A percentile compares a stretch with the other conserved stretches of the same genome.
phyloP scores from a whole-genome alignment of 2,888 invertebrate species.

The Scaptomyza reducta region DNA sequence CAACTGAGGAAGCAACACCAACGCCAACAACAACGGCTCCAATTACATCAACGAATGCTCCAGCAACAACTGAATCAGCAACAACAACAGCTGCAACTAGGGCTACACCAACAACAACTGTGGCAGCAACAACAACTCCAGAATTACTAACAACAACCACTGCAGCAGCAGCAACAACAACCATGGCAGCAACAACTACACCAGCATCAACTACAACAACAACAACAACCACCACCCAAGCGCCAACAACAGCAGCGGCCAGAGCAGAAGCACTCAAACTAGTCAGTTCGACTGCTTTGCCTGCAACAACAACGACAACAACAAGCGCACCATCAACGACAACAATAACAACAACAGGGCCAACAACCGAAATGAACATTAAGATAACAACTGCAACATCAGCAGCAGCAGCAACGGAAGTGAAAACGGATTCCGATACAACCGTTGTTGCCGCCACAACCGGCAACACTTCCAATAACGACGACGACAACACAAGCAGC shows the following conservation, averaged over 20 bases:
- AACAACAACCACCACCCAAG: slow-evolving; percentile 9
- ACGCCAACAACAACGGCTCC: slow-evolving; percentile 14
- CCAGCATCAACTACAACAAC: slow-evolving; percentile 10
- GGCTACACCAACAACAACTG: background rate
- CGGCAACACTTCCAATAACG: slow-evolving; percentile 29
- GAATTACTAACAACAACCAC: slow-evolving; percentile 19
- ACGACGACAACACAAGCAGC: slow-evolving; percentile 3
- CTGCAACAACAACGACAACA: slow-evolving; percentile 27
- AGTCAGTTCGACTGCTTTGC: slow-evolving; percentile 13
- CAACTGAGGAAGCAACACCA: slow-evolving; percentile 11
- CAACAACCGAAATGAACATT: slow-evolving; percentile 35
- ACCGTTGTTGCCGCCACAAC: slow-evolving; percentile 15
- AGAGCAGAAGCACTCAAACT: slow-evolving; percentile 25
- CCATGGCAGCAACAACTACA: slow-evolving; percentile 13
- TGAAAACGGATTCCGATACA: slow-evolving; percentile 31
- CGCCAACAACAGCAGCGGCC: slow-evolving; percentile 26
- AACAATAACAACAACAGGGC: slow-evolving; percentile 25
- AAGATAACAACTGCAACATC: slow-evolving; percentile 27
- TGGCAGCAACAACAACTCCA: slow-evolving; percentile 24
- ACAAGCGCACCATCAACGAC: slow-evolving; percentile 20
- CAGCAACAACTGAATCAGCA: slow-evolving; percentile 1
- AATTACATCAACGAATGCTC: background rate
- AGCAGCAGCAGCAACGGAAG: slow-evolving; percentile 14
- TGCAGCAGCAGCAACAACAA: slow-evolving; percentile 28
- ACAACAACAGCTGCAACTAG: background rate